Conservation (phyloP, 30 jellyfish, hydroid and myxozoan genomes). For the Aurelia sp. region DNA sequence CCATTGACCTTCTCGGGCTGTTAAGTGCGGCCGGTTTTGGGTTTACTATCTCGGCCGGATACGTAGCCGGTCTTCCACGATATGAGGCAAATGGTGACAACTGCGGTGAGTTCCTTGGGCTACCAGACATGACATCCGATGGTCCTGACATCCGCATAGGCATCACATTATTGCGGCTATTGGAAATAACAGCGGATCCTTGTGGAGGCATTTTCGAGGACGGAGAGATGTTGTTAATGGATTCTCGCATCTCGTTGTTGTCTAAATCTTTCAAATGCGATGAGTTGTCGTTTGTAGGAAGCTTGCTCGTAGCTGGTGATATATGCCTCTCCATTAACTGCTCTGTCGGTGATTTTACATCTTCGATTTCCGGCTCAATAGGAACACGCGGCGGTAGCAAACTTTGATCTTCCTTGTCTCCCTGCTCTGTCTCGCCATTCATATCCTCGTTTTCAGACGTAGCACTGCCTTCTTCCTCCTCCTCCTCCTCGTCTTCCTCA, state of each 20-base stretch:
- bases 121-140: conserved; percentile 49
- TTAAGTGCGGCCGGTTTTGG: conserved; percentile 37
- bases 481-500: conserved; percentile 69
- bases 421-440: conserved; percentile 24
- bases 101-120: conserved; percentile 69
- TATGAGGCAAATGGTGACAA: conserved; percentile 64
- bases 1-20: conserved; percentile 40
- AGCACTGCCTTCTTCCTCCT: conserved; percentile 52
- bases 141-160: conserved; percentile 48
- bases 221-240: conserved; percentile 17
- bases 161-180: conserved; percentile 5
- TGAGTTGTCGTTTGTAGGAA: conserved; percentile 4
- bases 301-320: conserved; percentile 40
- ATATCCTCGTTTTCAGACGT: conserved; percentile 45
- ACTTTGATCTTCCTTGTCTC: conserved; percentile 34
- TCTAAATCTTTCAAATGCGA: conserved; percentile 11
- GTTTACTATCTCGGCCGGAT: conserved; percentile 64
- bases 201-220: conserved; percentile 9
- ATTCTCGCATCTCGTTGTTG: neutral
- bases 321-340: conserved; percentile 44
- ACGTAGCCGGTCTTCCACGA: conserved; percentile 71
- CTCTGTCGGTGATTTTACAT: conserved; percentile 50
- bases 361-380: conserved; percentile 40
- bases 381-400: conserved; percentile 24
- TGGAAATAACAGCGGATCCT: conserved; percentile 55